phyloP scores from a whole-genome alignment of 2,797 vertebrate species.

The Microctenopoma steveboyesi region DNA sequence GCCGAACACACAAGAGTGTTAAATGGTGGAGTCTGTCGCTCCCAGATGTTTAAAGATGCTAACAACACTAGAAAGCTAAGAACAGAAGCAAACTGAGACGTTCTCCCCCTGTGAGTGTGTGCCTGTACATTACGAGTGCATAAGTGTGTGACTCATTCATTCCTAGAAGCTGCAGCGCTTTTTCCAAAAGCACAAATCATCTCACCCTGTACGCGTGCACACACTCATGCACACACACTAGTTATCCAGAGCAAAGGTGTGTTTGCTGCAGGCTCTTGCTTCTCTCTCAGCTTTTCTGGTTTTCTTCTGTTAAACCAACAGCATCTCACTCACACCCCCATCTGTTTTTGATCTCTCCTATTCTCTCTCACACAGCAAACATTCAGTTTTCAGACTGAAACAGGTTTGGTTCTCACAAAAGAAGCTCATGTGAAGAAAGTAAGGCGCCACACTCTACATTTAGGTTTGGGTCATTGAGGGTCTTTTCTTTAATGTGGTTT shows the following conservation, averaged over 20 bases:
- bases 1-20: not conserved
- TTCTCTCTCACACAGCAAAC: conserved; percentile 12
- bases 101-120: conserved; percentile 7
- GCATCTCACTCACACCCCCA: not conserved
- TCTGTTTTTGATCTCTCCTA: conserved; percentile 44
- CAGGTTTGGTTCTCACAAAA: not conserved
- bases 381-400: conserved; percentile 15
- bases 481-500: too few species aligned
- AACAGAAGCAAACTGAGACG: conserved; percentile 3
- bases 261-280: conserved; percentile 30
- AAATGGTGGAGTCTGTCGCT: too few species aligned
- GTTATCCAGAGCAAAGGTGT: conserved; percentile 45
- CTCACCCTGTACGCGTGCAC: conserved; percentile 34
- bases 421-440: not conserved
- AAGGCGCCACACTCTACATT: too few species aligned
- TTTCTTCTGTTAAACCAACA: conserved; percentile 1
- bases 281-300: conserved; percentile 2
- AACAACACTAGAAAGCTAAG: not conserved
- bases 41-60: conserved; percentile 1
- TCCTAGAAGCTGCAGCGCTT: conserved; percentile 55
- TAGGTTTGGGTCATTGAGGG: too few species aligned
- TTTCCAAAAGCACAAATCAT: conserved; percentile 51
- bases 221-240: conserved; percentile 9
- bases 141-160: conserved; percentile 62
- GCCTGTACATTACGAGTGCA: not conserved